A percentile compares a stretch with the other conserved stretches of the same genome.
Conservation (phyloP, 2,113 vertebrate species). For the Alligator sinensis region DNA sequence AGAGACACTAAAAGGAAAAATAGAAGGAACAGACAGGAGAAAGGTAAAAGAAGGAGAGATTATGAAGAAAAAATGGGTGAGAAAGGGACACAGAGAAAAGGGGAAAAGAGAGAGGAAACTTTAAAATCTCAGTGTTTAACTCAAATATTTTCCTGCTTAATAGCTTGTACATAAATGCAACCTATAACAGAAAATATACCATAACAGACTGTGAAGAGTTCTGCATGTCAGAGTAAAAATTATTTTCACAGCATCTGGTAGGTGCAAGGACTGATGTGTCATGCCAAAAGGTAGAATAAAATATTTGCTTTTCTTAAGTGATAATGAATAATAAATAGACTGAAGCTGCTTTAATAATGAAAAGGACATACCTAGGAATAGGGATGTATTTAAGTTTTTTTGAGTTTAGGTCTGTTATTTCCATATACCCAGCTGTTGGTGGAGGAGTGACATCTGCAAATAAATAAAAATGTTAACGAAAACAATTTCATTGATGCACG, state of each 20-base stretch:
- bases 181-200: background rate
- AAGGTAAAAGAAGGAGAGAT: background rate
- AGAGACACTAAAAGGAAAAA: too few species aligned
- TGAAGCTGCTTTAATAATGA: constrained; percentile 20
- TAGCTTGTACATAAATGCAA: background rate
- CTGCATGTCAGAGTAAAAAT: background rate
- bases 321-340: background rate
- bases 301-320: constrained; percentile 2
- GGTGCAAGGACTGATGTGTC: background rate
- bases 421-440: constrained; percentile 89
- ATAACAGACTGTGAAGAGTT: background rate
- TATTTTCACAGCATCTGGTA: background rate
- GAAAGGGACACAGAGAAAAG: background rate
- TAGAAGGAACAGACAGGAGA: background rate
- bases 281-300: background rate
- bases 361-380: constrained; percentile 88
- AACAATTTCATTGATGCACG: constrained; percentile 14
- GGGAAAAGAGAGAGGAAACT: background rate
- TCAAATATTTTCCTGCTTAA: background rate
- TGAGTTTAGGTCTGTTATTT: constrained; percentile 93
- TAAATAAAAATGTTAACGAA: constrained; percentile 38
- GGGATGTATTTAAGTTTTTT: constrained; percentile 96
- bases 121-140: background rate
- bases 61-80: background rate
- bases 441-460: constrained; percentile 89